Conservation (phyloP, 2,113 vertebrate genomes). For the Trogon surrucura region DNA sequence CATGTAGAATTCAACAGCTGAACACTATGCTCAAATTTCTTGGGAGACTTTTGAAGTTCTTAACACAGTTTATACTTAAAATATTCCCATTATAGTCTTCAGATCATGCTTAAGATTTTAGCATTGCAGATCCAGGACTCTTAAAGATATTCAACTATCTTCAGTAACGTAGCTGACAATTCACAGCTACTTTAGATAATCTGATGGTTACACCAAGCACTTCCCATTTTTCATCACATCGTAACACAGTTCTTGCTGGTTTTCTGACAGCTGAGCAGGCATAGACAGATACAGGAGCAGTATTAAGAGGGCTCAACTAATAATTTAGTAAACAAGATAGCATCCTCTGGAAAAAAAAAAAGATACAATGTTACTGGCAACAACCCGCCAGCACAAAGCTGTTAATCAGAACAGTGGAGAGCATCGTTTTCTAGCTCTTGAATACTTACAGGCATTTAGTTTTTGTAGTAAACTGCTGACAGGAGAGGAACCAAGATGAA, state of each 20-base stretch:
- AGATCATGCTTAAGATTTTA: not conserved
- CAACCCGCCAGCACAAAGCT: not conserved
- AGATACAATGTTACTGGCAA: not conserved
- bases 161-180: not conserved
- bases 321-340: not conserved
- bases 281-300: not conserved
- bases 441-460: not conserved
- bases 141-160: not conserved
- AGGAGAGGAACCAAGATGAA: not conserved
- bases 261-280: not conserved
- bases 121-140: not conserved
- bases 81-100: conserved; percentile 12
- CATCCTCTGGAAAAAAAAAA: not conserved
- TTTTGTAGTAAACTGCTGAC: not conserved
- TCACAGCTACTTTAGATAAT: not conserved
- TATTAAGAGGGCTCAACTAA: not conserved
- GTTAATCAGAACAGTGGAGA: not conserved
- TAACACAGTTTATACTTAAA: conserved; percentile 5
- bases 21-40: not conserved
- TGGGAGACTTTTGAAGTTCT: not conserved
- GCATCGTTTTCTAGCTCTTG: not conserved
- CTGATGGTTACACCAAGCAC: not conserved
- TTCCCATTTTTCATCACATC: not conserved
- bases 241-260: not conserved
- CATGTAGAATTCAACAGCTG: not conserved